Evolutionary conservation across 2,113 vertebrate species (phyloP).

Genomic region (Hippoglossus stenolepis): DNA sequence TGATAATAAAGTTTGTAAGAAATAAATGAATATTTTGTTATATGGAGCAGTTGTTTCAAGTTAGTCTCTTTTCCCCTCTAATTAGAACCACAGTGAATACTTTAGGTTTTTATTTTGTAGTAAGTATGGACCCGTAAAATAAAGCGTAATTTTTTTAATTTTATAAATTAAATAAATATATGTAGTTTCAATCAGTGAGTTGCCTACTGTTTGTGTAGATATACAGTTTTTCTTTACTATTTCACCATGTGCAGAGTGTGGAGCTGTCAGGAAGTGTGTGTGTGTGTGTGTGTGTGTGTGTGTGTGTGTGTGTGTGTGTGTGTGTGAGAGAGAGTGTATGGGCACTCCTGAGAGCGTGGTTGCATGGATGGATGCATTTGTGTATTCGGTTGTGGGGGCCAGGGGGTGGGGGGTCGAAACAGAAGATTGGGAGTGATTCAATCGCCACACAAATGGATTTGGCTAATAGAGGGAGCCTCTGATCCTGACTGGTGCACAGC

Average conservation of each 20-base stretch:
- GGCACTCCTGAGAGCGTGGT: constrained; percentile 16
- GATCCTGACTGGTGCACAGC: constrained; percentile 83
- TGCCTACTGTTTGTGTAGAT: not conserved
- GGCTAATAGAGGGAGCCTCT: constrained; percentile 84
- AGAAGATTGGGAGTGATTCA: constrained; percentile 81
- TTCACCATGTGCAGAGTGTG: not conserved
- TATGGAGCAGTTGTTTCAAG: no score
- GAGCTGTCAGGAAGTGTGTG: not conserved
- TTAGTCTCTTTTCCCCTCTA: no score
- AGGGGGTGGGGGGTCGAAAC: constrained; percentile 28
- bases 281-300: constrained; percentile 2
- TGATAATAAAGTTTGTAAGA: no score
- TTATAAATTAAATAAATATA: no score
- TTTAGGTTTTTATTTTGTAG: no score
- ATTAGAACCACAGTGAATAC: no score
- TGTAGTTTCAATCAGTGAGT: no score
- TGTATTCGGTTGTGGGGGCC: constrained; percentile 58
- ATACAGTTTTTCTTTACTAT: not conserved
- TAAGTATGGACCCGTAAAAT: no score
- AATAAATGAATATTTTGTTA: no score
- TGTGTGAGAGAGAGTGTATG: not conserved
- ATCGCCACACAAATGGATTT: constrained; percentile 84
- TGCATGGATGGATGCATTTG: constrained; percentile 31
- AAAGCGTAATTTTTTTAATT: no score
- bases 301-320: constrained; percentile 1